Percentiles rank a stretch among this genome's conserved stretches.
phyloP scores from a whole-genome alignment of 2,797 vertebrate species.

The Arnoldichthys spilopterus region DNA sequence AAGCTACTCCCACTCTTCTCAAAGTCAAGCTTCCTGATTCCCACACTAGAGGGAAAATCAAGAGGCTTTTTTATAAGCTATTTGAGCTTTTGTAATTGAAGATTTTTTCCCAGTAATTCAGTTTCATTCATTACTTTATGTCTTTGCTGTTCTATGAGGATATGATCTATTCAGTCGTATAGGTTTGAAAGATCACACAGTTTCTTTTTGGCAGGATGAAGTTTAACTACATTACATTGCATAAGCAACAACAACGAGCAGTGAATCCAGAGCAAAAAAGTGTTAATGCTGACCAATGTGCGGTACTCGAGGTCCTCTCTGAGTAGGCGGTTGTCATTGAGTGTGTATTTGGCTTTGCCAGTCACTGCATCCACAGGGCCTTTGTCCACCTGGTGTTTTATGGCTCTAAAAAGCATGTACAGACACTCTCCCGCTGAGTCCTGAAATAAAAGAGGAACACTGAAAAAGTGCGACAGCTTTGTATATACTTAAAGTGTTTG shows the following conservation, averaged over 20 bases:
- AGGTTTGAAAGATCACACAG: neutral
- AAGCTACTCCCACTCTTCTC: neutral
- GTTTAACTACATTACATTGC: neutral
- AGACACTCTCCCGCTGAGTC: slow-evolving; percentile 95
- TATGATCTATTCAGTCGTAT: neutral
- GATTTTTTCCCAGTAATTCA: neutral
- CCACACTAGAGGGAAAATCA: neutral
- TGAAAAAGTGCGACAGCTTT: neutral
- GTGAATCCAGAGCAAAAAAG: neutral
- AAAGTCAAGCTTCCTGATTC: neutral
- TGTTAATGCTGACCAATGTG: slow-evolving; percentile 83
- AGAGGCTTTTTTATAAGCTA: neutral
- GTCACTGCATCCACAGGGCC: slow-evolving; percentile 95
- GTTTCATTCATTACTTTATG: neutral
- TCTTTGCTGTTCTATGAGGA: neutral
- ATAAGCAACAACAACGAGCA: neutral
- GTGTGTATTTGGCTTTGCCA: slow-evolving; percentile 95
- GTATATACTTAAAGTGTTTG: neutral
- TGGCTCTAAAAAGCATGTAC: slow-evolving; percentile 97
- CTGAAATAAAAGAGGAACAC: slow-evolving; percentile 67
- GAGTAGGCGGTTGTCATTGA: slow-evolving; percentile 95
- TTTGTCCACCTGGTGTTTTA: slow-evolving; percentile 98
- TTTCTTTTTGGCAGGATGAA: neutral
- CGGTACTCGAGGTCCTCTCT: slow-evolving; percentile 95
- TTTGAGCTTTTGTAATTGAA: neutral